A percentile compares a stretch with the other conserved stretches of the same genome.
Conservation (phyloP, 1,140 invertebrate species). For the Dinothrombium tinctorium region DNA sequence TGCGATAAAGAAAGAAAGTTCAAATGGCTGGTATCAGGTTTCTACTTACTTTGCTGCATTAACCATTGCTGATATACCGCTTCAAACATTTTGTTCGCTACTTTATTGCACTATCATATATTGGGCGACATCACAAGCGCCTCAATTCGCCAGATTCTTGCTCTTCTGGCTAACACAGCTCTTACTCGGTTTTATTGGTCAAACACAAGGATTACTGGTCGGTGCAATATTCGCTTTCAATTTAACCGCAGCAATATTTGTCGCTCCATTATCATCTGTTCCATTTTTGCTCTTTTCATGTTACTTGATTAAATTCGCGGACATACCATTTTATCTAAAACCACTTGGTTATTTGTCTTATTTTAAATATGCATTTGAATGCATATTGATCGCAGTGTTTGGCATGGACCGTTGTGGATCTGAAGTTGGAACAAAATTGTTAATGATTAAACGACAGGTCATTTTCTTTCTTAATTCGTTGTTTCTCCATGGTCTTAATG, state of each 20-base stretch:
- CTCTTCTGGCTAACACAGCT: constrained; percentile 57
- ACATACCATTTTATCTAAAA: no score
- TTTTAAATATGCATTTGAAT: constrained; percentile 72
- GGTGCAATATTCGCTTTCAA: constrained; percentile 32
- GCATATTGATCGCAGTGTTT: constrained; percentile 65
- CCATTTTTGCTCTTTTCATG: constrained; percentile 42
- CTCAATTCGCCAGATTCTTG: background rate
- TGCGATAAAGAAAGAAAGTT: constrained; percentile 63
- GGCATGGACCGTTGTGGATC: constrained; percentile 51
- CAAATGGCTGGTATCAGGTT: constrained; percentile 95
- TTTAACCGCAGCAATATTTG: constrained; percentile 23
- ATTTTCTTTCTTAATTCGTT: no score
- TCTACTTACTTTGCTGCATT: constrained; percentile 88
- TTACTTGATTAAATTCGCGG: no score
- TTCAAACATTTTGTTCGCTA: constrained; percentile 72
- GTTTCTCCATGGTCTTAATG: no score
- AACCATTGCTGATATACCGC: constrained; percentile 76
- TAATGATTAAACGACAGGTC: no score
- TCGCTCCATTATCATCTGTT: background rate
- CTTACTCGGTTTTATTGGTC: constrained; percentile 65
- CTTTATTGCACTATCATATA: constrained; percentile 78
- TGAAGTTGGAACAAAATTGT: no score
- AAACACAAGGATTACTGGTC: constrained; percentile 71
- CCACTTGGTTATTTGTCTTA: constrained; percentile 77
- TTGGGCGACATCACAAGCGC: constrained; percentile 65